Percentiles rank a stretch among this genome's conserved stretches.
Evolutionary conservation across 2,797 vertebrate genomes (phyloP).

Genomic region (Falco columbarius): DNA sequence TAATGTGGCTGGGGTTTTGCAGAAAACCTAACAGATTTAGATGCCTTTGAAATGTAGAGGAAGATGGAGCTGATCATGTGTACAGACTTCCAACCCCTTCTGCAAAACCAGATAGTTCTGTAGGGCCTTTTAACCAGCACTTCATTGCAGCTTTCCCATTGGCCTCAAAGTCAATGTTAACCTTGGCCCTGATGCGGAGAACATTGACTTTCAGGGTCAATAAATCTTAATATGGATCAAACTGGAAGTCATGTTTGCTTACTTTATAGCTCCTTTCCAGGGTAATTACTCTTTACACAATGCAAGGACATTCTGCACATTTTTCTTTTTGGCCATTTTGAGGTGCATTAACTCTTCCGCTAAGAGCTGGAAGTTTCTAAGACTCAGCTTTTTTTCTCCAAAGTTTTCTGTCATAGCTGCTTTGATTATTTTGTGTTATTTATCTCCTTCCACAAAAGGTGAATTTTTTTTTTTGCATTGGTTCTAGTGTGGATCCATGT

Average conservation of each 20-base stretch:
- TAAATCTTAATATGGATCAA: conserved; percentile 66
- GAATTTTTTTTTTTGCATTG: accelerated
- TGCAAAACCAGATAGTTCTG: conserved; percentile 5
- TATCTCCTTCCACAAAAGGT: background rate
- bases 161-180: conserved; percentile 50
- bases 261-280: conserved; percentile 37
- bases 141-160: conserved; percentile 38
- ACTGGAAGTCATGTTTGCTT: conserved; percentile 56
- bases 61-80: background rate
- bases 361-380: background rate
- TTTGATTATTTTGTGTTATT: background rate
- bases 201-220: conserved; percentile 62
- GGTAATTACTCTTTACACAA: conserved; percentile 51
- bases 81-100: background rate
- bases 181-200: conserved; percentile 40
- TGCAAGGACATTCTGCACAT: conserved; percentile 22
- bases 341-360: background rate
- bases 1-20: background rate
- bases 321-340: conserved; percentile 34
- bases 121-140: conserved; percentile 4
- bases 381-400: background rate
- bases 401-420: background rate
- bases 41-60: background rate
- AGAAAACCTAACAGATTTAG: background rate
- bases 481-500: background rate